A percentile compares a stretch with the other conserved stretches of the same genome.
These are phyloP conservation scores for Torymus tubicola DNA, from an alignment of 2,888 invertebrate genomes.

Conservation along the genomic window DNA sequence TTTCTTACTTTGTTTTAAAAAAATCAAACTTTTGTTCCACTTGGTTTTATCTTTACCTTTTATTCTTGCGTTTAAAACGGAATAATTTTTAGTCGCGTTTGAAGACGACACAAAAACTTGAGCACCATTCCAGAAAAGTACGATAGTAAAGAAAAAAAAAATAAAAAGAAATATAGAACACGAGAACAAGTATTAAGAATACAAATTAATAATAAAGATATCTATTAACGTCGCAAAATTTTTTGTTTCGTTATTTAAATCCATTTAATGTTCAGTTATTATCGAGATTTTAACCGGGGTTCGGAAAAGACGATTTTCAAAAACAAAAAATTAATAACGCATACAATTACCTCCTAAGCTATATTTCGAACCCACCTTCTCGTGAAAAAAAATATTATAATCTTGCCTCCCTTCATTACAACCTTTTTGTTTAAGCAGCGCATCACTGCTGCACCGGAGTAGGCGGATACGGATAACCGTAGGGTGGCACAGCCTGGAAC, in stretches of 20 bases:
- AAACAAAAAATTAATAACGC: conserved; percentile 17
- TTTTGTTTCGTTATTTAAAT: conserved; percentile 43
- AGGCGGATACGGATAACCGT: conserved; percentile 81
- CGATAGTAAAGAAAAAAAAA: conserved; percentile 64
- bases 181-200: conserved; percentile 59
- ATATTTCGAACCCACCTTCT: conserved; percentile 50
- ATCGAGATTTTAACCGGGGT: conserved; percentile 32
- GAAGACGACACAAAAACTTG: conserved; percentile 48
- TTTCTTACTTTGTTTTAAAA: conserved; percentile 30
- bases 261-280: conserved; percentile 32
- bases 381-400: conserved; percentile 45
- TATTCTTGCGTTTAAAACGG: conserved; percentile 37
- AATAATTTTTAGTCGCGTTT: conserved; percentile 45
- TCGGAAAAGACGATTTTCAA: conserved; percentile 35
- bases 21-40: conserved; percentile 31
- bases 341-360: conserved; percentile 36
- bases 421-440: conserved; percentile 55
- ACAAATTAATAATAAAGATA: conserved; percentile 60
- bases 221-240: conserved; percentile 57
- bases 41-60: conserved; percentile 32
- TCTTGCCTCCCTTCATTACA: conserved; percentile 18
- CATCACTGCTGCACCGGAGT: conserved; percentile 87
- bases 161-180: conserved; percentile 47
- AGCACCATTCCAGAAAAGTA: conserved; percentile 70
- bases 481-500: conserved; percentile 83